phyloP scores from a whole-genome alignment of 2,797 vertebrate genomes.

The Tokudaia tokunoshimensis region DNA sequence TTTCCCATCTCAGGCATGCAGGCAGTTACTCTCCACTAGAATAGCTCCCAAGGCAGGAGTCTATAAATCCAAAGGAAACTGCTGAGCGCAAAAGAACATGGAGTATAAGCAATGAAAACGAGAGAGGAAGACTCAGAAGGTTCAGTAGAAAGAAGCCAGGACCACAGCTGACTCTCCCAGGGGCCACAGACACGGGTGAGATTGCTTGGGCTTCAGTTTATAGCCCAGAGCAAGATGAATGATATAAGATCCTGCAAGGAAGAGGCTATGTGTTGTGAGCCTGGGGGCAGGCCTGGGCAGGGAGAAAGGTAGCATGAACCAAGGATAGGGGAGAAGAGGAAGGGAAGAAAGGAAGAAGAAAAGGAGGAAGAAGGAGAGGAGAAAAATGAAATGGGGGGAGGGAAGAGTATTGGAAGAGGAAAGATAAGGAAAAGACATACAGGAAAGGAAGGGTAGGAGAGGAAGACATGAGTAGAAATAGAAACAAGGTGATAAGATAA shows the following conservation, averaged over 20 bases:
- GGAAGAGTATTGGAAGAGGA: background rate
- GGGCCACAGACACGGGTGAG: background rate
- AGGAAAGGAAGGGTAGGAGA: rapidly evolving
- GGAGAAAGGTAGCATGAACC: background rate
- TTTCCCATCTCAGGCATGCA: conserved; percentile 7
- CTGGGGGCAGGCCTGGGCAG: background rate
- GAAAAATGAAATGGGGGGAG: too few relatives aligned
- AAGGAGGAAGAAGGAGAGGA: background rate
- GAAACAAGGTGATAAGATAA: background rate
- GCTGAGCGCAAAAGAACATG: background rate
- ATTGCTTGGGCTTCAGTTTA: background rate
- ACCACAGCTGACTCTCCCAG: background rate
- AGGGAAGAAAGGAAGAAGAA: rapidly evolving
- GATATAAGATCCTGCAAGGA: background rate
- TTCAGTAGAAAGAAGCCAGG: background rate
- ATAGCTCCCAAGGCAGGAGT: conserved; percentile 13
- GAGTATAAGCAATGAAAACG: background rate
- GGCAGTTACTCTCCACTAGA: conserved; percentile 46
- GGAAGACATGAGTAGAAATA: background rate
- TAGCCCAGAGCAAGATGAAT: background rate
- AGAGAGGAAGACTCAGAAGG: background rate
- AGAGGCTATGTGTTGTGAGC: background rate
- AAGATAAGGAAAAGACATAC: background rate
- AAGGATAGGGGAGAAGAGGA: rapidly evolving
- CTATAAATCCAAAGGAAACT: conserved; percentile 53